Conservation (phyloP, 1,140 invertebrate genomes). For the Argopecten irradians region DNA sequence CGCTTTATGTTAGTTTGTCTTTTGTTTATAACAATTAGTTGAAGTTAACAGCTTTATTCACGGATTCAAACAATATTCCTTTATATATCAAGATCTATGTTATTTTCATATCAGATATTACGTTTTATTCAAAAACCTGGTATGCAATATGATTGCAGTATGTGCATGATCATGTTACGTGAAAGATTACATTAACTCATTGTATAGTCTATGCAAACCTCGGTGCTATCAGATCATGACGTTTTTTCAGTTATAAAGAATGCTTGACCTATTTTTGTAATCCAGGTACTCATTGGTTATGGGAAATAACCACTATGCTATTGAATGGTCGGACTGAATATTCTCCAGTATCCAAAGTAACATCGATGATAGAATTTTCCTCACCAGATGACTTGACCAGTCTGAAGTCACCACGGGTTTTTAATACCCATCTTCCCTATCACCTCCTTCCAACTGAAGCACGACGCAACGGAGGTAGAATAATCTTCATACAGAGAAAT, state of each 20-base stretch:
- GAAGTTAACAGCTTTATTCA: no score
- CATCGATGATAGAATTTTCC: slow-evolving; percentile 26
- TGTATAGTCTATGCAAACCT: not conserved
- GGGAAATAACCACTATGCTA: slow-evolving; percentile 40
- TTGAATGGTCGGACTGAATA: slow-evolving; percentile 3
- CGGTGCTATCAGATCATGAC: not conserved
- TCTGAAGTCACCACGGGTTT: slow-evolving; percentile 33
- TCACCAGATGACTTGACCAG: not conserved
- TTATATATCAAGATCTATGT: no score
- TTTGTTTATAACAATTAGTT: no score
- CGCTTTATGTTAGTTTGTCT: no score
- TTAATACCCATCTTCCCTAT: slow-evolving; percentile 33
- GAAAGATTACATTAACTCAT: not conserved
- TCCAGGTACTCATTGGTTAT: slow-evolving; percentile 47
- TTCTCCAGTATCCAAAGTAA: not conserved
- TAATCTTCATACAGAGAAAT: slow-evolving; percentile 31
- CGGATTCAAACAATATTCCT: no score
- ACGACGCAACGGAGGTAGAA: slow-evolving; percentile 33
- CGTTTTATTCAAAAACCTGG: not conserved
- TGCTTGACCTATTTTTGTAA: no score
- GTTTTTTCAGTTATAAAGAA: not conserved
- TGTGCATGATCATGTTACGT: not conserved
- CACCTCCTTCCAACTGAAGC: slow-evolving; percentile 32
- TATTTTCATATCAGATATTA: no score
- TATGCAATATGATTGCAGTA: not conserved